phyloP scores from a whole-genome alignment of 2,797 vertebrate genomes.

The Perodicticus potto region DNA sequence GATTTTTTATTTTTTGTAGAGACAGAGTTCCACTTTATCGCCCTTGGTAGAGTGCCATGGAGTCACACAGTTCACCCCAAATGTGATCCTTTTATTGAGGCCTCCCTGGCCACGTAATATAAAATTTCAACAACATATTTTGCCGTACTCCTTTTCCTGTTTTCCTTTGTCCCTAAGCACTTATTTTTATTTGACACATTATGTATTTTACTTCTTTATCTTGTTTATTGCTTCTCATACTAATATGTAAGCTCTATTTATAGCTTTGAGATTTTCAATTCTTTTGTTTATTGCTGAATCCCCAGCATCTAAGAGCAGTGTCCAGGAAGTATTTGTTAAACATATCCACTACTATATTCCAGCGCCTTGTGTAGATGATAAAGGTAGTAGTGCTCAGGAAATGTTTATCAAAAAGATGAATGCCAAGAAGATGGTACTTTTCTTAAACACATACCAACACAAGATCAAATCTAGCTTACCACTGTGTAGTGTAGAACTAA shows the following conservation, averaged over 20 bases:
- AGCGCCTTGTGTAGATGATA: not conserved
- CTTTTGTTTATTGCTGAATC: not conserved
- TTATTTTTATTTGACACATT: not conserved
- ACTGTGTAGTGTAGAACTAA: not conserved
- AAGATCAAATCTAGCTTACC: constrained; percentile 35
- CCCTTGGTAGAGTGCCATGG: too few species aligned
- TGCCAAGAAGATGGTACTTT: constrained; percentile 31
- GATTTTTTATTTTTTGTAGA: not conserved
- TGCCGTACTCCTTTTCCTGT: not conserved
- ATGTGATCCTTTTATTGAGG: not conserved
- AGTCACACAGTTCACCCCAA: not conserved
- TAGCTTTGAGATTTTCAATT: constrained; percentile 4
- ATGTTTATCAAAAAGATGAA: constrained; percentile 35
- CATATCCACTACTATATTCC: not conserved
- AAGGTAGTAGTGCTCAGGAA: not conserved
- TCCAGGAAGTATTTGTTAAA: constrained; percentile 4
- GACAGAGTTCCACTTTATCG: too few species aligned
- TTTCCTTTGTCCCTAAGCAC: not conserved
- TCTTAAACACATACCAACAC: constrained; percentile 38
- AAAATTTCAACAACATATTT: constrained; percentile 9
- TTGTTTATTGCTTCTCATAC: constrained; percentile 24
- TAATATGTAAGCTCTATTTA: constrained; percentile 1
- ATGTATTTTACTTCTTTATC: constrained; percentile 27
- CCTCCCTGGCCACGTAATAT: not conserved
- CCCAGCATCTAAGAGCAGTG: not conserved